A percentile compares a stretch with the other conserved stretches of the same genome.
Conservation (phyloP, 2,113 vertebrate species). For the Cynocephalus volans region DNA sequence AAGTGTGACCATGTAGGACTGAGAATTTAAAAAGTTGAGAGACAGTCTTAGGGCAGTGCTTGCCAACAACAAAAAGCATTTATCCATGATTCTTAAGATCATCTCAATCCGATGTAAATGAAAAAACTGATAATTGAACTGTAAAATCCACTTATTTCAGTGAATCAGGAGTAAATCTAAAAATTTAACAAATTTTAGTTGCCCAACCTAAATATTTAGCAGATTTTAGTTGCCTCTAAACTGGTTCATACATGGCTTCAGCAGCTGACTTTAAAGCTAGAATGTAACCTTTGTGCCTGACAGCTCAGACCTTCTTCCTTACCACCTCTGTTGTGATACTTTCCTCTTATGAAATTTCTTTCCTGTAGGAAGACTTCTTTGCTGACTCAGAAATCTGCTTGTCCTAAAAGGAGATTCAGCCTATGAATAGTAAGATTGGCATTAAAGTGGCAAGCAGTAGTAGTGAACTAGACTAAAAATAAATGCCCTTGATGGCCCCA, state of each 20-base stretch:
- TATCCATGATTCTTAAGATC: background rate
- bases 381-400: conserved; percentile 66
- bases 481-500: conserved; percentile 77
- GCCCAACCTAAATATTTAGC: background rate
- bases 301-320: background rate
- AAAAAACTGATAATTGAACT: background rate
- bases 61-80: background rate
- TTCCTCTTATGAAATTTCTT: background rate
- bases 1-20: background rate
- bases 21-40: background rate
- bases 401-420: conserved; percentile 69
- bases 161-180: background rate
- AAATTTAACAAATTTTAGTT: too few species aligned
- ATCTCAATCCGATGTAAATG: background rate
- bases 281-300: background rate
- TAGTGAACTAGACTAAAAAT: conserved; percentile 79
- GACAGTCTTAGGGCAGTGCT: background rate
- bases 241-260: background rate
- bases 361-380: conserved; percentile 50
- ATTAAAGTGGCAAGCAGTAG: conserved; percentile 56
- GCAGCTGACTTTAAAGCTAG: background rate
- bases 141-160: background rate
- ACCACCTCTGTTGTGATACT: background rate
- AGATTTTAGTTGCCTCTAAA: too few species aligned
- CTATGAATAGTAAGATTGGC: conserved; percentile 79